These are phyloP conservation scores for Chrysolina oricalcia DNA, from an alignment of 2,888 invertebrate species.

Conservation along the genomic window DNA sequence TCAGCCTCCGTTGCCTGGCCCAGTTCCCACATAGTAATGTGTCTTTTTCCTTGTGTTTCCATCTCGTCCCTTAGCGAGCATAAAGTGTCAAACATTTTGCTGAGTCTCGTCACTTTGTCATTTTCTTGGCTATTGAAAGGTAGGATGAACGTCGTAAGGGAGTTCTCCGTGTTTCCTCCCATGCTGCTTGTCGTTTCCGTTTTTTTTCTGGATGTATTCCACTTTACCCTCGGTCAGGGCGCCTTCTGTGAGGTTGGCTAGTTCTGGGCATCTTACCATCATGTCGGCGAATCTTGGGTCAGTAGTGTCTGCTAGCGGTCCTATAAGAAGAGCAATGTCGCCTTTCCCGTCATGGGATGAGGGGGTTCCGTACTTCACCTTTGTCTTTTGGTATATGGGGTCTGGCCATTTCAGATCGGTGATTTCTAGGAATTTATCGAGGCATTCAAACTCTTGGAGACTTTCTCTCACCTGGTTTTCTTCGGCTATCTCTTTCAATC, in stretches of 20 bases:
- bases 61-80: not conserved
- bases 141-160: slow-evolving; percentile 9
- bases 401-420: not conserved
- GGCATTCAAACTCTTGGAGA: not conserved
- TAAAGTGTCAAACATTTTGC: not conserved
- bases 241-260: not conserved
- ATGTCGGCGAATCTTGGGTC: not conserved
- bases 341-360: not conserved
- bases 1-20: no score
- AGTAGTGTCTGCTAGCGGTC: not conserved
- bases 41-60: not conserved
- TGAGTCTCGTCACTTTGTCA: not conserved
- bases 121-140: no score
- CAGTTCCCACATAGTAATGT: no score
- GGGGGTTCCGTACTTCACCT: not conserved
- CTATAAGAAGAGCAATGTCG: not conserved
- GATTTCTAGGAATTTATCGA: not conserved
- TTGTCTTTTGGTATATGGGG: not conserved
- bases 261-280: not conserved
- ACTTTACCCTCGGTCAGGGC: not conserved
- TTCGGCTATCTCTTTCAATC: not conserved
- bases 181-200: slow-evolving; percentile 7
- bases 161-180: not conserved
- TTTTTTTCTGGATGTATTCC: not conserved
- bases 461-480: not conserved